These are phyloP conservation scores for Cyclura pinguis DNA, from an alignment of 2,797 vertebrate species.

Conservation along the genomic window DNA sequence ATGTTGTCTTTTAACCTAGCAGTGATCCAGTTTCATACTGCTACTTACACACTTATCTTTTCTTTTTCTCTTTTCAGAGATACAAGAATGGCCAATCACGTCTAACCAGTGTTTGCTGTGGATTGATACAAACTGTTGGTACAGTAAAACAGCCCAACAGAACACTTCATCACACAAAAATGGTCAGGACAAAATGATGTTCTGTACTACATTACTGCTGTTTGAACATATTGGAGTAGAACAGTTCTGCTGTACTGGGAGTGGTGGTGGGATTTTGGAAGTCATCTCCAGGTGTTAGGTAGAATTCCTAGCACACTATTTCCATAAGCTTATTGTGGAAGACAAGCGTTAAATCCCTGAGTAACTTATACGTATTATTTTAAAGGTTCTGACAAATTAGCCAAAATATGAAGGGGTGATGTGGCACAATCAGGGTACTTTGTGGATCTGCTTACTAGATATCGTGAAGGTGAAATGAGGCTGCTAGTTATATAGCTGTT, in stretches of 20 bases:
- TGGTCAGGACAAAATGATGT: conserved; percentile 80
- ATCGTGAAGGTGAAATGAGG: not conserved
- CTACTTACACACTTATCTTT: not conserved
- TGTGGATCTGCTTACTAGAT: not conserved
- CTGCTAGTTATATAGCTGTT: not conserved
- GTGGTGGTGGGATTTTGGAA: not conserved
- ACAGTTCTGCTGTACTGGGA: not conserved
- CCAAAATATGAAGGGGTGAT: not conserved
- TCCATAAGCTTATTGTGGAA: not conserved
- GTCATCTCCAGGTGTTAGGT: not conserved
- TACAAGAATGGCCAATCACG: conserved; percentile 53
- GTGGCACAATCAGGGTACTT: not conserved
- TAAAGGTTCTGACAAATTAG: not conserved
- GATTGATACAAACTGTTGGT: conserved; percentile 66
- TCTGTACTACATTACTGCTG: conserved; percentile 28
- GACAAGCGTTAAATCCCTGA: not conserved
- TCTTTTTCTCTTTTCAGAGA: conserved; percentile 64
- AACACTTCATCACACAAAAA: conserved; percentile 77
- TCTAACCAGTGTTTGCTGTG: conserved; percentile 43
- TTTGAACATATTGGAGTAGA: not conserved
- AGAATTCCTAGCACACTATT: not conserved
- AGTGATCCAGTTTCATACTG: not conserved
- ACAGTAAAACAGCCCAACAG: conserved; percentile 71
- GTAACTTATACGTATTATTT: not conserved
- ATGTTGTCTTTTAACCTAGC: not conserved